Percentiles rank a stretch among this genome's conserved stretches.
Evolutionary conservation across 53 echinoderm and acorn worm species (phyloP).

Genomic region (Zoroaster sp.): DNA sequence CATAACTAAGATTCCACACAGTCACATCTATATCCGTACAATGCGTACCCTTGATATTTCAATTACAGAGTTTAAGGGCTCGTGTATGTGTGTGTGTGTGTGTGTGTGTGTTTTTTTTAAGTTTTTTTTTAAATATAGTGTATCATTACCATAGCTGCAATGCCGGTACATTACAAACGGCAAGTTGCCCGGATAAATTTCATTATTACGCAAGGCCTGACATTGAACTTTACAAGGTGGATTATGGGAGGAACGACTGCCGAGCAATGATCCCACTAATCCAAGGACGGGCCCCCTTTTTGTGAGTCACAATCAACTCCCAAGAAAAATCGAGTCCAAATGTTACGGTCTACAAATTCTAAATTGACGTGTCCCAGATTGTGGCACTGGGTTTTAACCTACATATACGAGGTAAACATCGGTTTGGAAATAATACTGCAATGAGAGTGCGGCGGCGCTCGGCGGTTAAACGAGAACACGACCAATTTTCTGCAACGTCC

Average conservation of each 20-base stretch:
- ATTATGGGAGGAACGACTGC: background rate
- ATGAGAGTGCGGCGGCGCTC: background rate
- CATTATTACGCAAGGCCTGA: background rate
- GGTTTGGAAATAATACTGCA: background rate
- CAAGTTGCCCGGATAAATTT: background rate
- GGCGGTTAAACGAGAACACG: constrained; percentile 36
- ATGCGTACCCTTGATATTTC: background rate
- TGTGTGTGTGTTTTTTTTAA: no score
- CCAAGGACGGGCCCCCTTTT: background rate
- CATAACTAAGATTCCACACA: background rate
- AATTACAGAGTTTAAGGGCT: background rate
- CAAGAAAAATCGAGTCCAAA: background rate
- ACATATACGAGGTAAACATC: background rate
- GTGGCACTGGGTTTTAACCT: background rate
- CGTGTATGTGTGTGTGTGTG: no score
- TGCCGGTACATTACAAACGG: no score
- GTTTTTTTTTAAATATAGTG: no score
- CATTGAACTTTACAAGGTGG: background rate
- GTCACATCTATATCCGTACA: background rate
- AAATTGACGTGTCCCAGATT: constrained; percentile 2
- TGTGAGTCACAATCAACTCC: background rate
- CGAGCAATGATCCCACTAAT: background rate
- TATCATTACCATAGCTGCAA: no score
- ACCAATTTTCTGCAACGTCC: background rate
- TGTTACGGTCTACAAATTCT: background rate